Conservation (phyloP, 2,888 invertebrate species). For the Gasteruption jaculator region DNA sequence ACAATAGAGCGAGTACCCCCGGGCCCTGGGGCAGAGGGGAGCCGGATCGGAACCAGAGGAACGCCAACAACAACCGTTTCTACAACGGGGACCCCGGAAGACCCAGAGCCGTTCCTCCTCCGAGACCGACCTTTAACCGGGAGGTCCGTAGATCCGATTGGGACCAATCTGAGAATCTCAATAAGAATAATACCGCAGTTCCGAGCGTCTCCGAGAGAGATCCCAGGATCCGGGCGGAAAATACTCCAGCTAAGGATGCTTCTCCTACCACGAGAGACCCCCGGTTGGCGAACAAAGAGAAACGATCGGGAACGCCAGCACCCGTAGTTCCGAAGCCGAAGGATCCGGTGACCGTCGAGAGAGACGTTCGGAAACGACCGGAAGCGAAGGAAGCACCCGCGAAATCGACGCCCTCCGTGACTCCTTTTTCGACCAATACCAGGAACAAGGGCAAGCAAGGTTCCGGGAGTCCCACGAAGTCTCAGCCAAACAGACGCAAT, state of each 20-base stretch:
- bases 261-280: conserved; percentile 28
- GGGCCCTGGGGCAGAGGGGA: conserved; percentile 21
- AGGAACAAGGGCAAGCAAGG: conserved; percentile 5
- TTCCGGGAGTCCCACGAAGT: not conserved
- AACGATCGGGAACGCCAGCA: conserved; percentile 13
- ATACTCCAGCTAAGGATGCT: conserved; percentile 18
- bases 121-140: conserved; percentile 25
- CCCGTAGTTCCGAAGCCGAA: conserved; percentile 14
- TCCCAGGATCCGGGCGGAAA: conserved; percentile 27
- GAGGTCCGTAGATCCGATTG: conserved; percentile 26
- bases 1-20: conserved; percentile 24
- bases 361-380: conserved; percentile 31
- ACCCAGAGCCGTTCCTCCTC: conserved; percentile 12
- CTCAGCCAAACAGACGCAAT: conserved; percentile 18
- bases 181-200: conserved; percentile 23
- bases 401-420: not conserved
- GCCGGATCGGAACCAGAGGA: conserved; percentile 20
- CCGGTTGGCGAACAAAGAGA: conserved; percentile 33
- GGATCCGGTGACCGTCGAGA: conserved; percentile 24
- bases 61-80: too few relatives aligned
- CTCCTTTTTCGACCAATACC: not conserved
- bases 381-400: conserved; percentile 23
- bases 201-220: conserved; percentile 28
- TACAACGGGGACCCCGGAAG: conserved; percentile 4
- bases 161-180: conserved; percentile 20